These are phyloP conservation scores for Lacanobia wlatinum DNA, from an alignment of 2,888 invertebrate species.

Conservation along the genomic window DNA sequence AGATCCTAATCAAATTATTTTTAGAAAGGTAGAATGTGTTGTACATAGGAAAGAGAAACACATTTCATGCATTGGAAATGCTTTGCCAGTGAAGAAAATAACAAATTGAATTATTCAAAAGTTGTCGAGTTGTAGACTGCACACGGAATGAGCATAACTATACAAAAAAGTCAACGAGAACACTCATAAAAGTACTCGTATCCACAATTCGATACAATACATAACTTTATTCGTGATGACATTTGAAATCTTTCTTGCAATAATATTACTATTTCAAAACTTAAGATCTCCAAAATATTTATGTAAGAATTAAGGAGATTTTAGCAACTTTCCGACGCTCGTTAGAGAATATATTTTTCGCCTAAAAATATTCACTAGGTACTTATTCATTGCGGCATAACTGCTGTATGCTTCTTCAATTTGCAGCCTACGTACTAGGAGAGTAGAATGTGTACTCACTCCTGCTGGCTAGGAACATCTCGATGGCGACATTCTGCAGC, in stretches of 20 bases:
- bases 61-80: background rate
- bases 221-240: background rate
- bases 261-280: too few relatives aligned
- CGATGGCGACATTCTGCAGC: slow-evolving; percentile 98
- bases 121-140: background rate
- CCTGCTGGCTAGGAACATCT: slow-evolving; percentile 99
- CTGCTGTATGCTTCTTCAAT: background rate
- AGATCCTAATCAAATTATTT: background rate
- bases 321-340: too few relatives aligned
- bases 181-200: background rate
- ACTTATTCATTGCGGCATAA: background rate
- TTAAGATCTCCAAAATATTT: too few relatives aligned
- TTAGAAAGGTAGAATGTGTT: too few relatives aligned
- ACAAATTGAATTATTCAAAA: background rate
- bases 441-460: slow-evolving; percentile 92
- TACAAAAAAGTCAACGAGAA: background rate
- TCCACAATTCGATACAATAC: background rate
- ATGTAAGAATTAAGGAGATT: too few relatives aligned
- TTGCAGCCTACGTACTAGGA: background rate
- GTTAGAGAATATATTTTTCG: background rate
- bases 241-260: background rate
- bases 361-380: background rate
- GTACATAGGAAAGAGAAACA: background rate
- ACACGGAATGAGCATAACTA: background rate
- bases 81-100: background rate